phyloP scores from a whole-genome alignment of 1,140 invertebrate species.

The Cherax destructor region DNA sequence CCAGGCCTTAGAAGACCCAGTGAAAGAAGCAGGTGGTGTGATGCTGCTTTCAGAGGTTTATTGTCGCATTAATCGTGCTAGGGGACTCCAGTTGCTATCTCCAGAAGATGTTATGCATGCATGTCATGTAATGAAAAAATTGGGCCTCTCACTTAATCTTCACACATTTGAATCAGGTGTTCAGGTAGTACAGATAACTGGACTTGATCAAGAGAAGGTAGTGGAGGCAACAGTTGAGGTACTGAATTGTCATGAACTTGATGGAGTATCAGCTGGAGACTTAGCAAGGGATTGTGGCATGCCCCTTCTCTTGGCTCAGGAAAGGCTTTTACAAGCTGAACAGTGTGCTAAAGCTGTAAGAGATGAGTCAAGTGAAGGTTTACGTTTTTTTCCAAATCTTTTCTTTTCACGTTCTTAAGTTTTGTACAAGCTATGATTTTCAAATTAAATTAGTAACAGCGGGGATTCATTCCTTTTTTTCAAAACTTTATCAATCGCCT shows the following conservation, averaged over 20 bases:
- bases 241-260: slow-evolving; percentile 8
- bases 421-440: neutral
- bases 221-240: slow-evolving; percentile 71
- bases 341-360: slow-evolving; percentile 89
- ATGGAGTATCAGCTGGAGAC: slow-evolving; percentile 58
- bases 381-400: slow-evolving; percentile 93
- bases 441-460: neutral
- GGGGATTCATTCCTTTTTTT: neutral
- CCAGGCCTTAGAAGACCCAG: slow-evolving; percentile 86
- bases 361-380: slow-evolving; percentile 94
- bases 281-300: slow-evolving; percentile 78
- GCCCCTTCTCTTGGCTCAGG: slow-evolving; percentile 91
- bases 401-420: slow-evolving; percentile 76
- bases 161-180: slow-evolving; percentile 93
- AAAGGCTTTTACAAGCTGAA: slow-evolving; percentile 89
- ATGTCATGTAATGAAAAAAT: slow-evolving; percentile 82
- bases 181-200: slow-evolving; percentile 88
- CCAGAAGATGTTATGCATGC: slow-evolving; percentile 96
- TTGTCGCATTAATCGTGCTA: slow-evolving; percentile 94
- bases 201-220: slow-evolving; percentile 84
- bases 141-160: slow-evolving; percentile 82
- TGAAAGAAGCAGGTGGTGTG: slow-evolving; percentile 95
- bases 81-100: slow-evolving; percentile 91
- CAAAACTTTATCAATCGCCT: neutral
- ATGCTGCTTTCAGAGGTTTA: slow-evolving; percentile 98